phyloP scores from a whole-genome alignment of 2,113 vertebrate species.

The Otis tarda region DNA sequence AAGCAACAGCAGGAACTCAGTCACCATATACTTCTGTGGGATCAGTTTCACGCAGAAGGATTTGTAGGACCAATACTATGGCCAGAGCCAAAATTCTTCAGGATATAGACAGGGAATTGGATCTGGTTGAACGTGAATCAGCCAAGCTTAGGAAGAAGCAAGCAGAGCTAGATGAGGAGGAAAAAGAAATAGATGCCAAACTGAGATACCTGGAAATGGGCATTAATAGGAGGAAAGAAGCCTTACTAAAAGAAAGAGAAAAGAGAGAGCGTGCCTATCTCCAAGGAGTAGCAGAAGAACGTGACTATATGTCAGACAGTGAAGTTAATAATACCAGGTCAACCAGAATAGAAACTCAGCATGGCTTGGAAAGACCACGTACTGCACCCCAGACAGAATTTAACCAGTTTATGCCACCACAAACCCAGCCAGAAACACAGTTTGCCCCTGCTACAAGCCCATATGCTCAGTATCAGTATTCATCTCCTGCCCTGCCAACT shows the following conservation, averaged over 20 bases:
- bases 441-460: conserved; percentile 90
- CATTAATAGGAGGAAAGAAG: conserved; percentile 97
- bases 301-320: conserved; percentile 99
- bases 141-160: conserved; percentile 98
- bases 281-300: conserved; percentile 96
- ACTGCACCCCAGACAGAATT: conserved; percentile 96
- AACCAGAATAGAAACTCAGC: conserved; percentile 82
- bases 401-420: conserved; percentile 92
- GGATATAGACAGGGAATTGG: conserved; percentile 97
- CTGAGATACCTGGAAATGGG: conserved; percentile 98
- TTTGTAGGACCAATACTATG: conserved; percentile 95
- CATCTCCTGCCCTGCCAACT: conserved; percentile 84
- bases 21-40: conserved; percentile 82
- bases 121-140: conserved; percentile 96
- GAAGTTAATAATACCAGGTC: conserved; percentile 94
- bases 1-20: conserved; percentile 79
- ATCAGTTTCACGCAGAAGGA: conserved; percentile 88
- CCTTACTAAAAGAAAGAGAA: conserved; percentile 94
- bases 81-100: conserved; percentile 98
- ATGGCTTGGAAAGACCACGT: conserved; percentile 89
- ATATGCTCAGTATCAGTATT: conserved; percentile 93
- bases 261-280: conserved; percentile 97
- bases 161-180: conserved; percentile 97
- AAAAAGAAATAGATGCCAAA: conserved; percentile 98
- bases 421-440: conserved; percentile 91